Evolutionary conservation across 1,140 invertebrate genomes (phyloP).

Genomic region (Drosophila asahinai): DNA sequence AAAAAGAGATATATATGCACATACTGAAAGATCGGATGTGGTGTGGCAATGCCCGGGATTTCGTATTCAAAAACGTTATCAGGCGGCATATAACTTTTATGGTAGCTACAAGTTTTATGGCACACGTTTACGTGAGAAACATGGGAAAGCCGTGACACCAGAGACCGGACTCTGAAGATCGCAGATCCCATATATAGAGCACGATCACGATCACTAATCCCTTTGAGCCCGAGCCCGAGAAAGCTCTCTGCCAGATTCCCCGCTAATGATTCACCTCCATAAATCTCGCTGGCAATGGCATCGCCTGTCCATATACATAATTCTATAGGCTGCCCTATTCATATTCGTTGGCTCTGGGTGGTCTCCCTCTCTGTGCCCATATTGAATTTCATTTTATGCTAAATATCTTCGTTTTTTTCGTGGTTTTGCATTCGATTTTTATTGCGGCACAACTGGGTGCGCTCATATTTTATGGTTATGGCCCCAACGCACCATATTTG

Average conservation of each 20-base stretch:
- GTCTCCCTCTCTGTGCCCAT: constrained; percentile 53
- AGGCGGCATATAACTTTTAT: constrained; percentile 69
- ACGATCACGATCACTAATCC: constrained; percentile 17
- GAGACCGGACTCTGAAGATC: neutral
- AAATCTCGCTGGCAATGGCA: constrained; percentile 15
- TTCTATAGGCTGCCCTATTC: constrained; percentile 25
- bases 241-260: constrained; percentile 25
- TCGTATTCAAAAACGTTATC: constrained; percentile 68
- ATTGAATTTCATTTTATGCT: constrained; percentile 75
- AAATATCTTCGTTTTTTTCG: constrained; percentile 37
- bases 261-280: constrained; percentile 31
- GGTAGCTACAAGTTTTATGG: constrained; percentile 76
- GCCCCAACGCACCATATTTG: constrained; percentile 47
- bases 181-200: constrained; percentile 25
- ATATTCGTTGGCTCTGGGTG: constrained; percentile 60
- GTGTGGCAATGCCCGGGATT: constrained; percentile 47
- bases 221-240: neutral
- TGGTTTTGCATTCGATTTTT: constrained; percentile 70
- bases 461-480: constrained; percentile 64
- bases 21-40: constrained; percentile 27
- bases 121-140: constrained; percentile 73
- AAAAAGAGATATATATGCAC: constrained; percentile 7
- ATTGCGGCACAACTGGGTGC: constrained; percentile 71
- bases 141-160: constrained; percentile 44
- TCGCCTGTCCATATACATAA: constrained; percentile 26